Evolutionary conservation across 2,113 vertebrate genomes (phyloP), one percentile per base, ranked within the genome.

Genomic region (Tretioscincus oriximinensis): DNA sequence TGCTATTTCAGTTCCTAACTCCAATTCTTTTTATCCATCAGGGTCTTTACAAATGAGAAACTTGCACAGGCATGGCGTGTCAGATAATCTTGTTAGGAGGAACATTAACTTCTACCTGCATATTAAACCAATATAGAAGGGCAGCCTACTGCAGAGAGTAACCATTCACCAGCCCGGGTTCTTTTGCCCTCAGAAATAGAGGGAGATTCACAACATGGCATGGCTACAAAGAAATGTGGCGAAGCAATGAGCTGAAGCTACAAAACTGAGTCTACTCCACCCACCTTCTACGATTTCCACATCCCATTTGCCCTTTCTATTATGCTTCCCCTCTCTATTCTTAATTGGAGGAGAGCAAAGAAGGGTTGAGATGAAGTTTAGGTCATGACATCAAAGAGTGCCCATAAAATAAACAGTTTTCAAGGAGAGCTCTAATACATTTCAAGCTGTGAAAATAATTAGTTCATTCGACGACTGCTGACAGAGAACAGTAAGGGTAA

Each of bases 401-500:
- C 26, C 76, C 81, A 70, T 60, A 81, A 90, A 91, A 85, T 85
- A 86, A 90, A 83, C 83, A 84, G 11, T 63, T 84, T 89, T 51
- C 72, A 82, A 91, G 90, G 0, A 2, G 69, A 80, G 84, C 82
- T 84, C 67, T 61, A 76, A 71, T 78, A 73, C 41, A 69, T 60
- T 80, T 88, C 87, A 90, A 86, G 80, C 85, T 84, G 87, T 89
- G 87, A 88, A 92, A 90, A 89, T 88, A 90, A 90, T 87, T 88
- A 87, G 88, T 89, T 92, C 70, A 75, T 75, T 83, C 69, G 87
- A 90, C 72, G 78, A 87, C 21, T 84, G 81, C 69, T 86, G 73
- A 80, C 31, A n/a, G 89, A 73, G 88, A 90, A 80, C 77, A 81
- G 85, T 73, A 16, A 47, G 63, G 88, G 85, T 87, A 92, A 86